Base-by-base conservation (phyloP, 2,888 invertebrate species). In the Agrypnus murinus region DNA sequence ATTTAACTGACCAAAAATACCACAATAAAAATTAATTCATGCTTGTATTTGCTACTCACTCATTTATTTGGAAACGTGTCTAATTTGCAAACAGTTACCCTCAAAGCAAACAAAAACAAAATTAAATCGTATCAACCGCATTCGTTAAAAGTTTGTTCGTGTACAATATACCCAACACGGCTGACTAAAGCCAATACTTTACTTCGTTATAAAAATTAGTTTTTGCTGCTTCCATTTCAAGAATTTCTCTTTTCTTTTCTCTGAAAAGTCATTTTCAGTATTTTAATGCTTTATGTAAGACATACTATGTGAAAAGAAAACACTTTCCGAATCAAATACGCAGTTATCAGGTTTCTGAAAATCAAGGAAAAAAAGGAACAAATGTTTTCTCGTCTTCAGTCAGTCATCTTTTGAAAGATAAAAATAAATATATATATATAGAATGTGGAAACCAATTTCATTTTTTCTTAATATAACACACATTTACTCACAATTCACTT, bases 381-480 rank as follows among this genome's bases (percentile, higher is more conserved):
- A 46, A 43, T 12, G 12, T 43, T 43, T 43, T 46, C 25, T 9
- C 46, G 19, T 46, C 19, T 17, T 46, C 46, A 25, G 19, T 19
- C 9, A n/a, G 19, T 5, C 25, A 25, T 25, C 25, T 25, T 25
- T 25, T 25, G 25, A 25, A 25, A 25, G 25, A 25, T 25, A 25
- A 25, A 25, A 25, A 25, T 25, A 25, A 25, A 25, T 5, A 19
- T 46, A 25, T 5, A 19, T 46, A 25, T 19, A 46, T 17, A 25
- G n/a, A 17, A 9, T 25, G 19, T 19, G 43, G 19, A 46, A 46
- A 46, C 46, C 46, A 25, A 46, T 46, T 46, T 46, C 46, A 19
- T 43, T 43, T 12, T 14, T 43, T 43, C 14, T 43, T 43, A 43
- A 12, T 43, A 43, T 7, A 43, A 1, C 12, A 14, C 25, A 25